phyloP scores from a whole-genome alignment of 2,888 invertebrate species.

The Temnothorax rugatulus region DNA sequence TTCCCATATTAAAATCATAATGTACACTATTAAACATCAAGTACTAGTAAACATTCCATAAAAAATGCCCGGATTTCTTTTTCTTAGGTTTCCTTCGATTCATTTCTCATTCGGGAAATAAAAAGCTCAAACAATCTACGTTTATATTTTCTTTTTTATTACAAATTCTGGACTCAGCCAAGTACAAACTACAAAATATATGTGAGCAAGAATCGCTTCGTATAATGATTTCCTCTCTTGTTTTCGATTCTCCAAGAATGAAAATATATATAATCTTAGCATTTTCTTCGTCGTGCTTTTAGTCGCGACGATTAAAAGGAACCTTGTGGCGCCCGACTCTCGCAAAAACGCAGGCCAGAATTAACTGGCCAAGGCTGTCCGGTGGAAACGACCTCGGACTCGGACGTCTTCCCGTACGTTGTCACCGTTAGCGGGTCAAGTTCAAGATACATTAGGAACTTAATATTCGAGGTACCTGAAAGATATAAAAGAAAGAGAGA shows the following conservation, averaged over 20 bases:
- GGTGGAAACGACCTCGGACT: slow-evolving; percentile 12
- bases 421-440: slow-evolving; percentile 59
- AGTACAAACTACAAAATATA: not conserved
- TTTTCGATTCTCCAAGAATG: not conserved
- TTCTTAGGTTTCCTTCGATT: not conserved
- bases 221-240: not conserved
- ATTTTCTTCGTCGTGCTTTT: not conserved
- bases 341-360: not conserved
- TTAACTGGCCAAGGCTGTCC: slow-evolving; percentile 30
- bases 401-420: not conserved
- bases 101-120: not conserved
- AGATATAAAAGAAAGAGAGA: not conserved
- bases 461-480: not conserved
- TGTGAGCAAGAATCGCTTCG: not conserved
- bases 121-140: not conserved
- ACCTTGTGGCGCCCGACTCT: not conserved
- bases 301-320: not conserved
- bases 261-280: not conserved
- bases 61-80: not conserved
- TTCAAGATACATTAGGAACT: slow-evolving; percentile 57
- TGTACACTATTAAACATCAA: not conserved
- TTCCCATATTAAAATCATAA: not conserved
- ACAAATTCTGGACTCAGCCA: not conserved
- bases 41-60: not conserved
- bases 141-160: not conserved